phyloP scores from a whole-genome alignment of 2,797 vertebrate species.

The Mormyrus proboscirostris region DNA sequence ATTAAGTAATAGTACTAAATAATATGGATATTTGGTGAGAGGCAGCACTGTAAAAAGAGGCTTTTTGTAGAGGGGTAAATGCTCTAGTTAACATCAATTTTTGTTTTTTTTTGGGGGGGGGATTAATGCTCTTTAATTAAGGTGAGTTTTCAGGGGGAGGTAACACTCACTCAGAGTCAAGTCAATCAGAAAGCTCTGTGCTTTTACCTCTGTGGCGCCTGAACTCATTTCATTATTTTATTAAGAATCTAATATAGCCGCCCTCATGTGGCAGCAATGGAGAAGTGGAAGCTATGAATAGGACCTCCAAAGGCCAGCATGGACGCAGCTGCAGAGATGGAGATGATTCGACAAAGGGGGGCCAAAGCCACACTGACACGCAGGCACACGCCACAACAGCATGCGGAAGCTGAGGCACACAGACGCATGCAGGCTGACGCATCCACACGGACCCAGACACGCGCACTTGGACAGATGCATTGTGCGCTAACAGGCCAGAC shows the following conservation, averaged over 20 bases:
- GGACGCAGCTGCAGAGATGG: neutral
- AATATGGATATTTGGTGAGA: too few species aligned
- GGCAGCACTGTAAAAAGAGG: too few species aligned
- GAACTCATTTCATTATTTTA: conserved; percentile 36
- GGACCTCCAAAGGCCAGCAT: neutral
- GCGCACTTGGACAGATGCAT: neutral
- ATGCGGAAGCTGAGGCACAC: neutral
- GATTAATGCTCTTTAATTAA: neutral
- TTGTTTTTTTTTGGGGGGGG: neutral
- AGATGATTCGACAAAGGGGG: conserved; percentile 1
- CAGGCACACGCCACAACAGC: neutral
- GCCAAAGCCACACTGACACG: neutral
- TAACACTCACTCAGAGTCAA: neutral
- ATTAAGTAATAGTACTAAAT: too few species aligned
- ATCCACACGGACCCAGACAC: neutral
- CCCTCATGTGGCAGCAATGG: conserved; percentile 20
- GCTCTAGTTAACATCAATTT: neutral
- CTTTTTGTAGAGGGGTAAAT: too few species aligned
- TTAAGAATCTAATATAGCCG: conserved; percentile 31
- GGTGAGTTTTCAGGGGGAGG: neutral
- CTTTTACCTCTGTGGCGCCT: conserved; percentile 23
- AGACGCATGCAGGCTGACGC: conserved; percentile 8
- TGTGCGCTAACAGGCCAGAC: neutral
- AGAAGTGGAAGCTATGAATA: conserved; percentile 22
- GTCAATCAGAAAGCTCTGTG: neutral